phyloP scores from a whole-genome alignment of 2,797 vertebrate genomes.

The Sciurus vulgaris region DNA sequence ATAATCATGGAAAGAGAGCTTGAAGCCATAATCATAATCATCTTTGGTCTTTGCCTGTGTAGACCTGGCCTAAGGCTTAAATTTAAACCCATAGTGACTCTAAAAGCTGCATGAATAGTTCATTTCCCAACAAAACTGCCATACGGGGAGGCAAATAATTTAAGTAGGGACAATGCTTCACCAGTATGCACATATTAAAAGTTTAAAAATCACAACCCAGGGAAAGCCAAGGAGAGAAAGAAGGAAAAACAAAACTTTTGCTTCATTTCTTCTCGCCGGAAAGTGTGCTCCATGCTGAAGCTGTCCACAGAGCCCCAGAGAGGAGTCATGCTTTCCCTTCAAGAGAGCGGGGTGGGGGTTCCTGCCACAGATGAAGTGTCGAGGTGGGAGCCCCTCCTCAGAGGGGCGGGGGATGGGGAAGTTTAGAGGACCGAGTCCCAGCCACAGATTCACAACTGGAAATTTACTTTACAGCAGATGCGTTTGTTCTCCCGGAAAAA shows the following conservation, averaged over 20 bases:
- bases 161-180: constrained; percentile 53
- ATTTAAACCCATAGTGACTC: constrained; percentile 42
- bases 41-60: constrained; percentile 38
- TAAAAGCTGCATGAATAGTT: constrained; percentile 49
- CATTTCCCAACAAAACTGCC: constrained; percentile 75
- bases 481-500: neutral
- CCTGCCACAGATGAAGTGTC: neutral
- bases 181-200: constrained; percentile 60
- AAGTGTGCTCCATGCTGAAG: neutral
- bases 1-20: constrained; percentile 12
- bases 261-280: neutral
- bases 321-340: neutral
- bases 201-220: constrained; percentile 70
- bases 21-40: constrained; percentile 5
- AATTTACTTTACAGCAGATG: neutral
- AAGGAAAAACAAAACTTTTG: constrained; percentile 39
- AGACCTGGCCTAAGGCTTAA: constrained; percentile 59
- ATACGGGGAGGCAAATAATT: constrained; percentile 72
- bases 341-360: neutral
- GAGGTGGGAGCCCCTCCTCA: neutral
- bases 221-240: constrained; percentile 41
- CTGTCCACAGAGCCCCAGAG: accelerated
- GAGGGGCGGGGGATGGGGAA: neutral
- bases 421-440: neutral
- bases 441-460: neutral